Evolutionary conservation across 2,888 invertebrate genomes (phyloP).

Genomic region (Rhorus exstirpatorius): DNA sequence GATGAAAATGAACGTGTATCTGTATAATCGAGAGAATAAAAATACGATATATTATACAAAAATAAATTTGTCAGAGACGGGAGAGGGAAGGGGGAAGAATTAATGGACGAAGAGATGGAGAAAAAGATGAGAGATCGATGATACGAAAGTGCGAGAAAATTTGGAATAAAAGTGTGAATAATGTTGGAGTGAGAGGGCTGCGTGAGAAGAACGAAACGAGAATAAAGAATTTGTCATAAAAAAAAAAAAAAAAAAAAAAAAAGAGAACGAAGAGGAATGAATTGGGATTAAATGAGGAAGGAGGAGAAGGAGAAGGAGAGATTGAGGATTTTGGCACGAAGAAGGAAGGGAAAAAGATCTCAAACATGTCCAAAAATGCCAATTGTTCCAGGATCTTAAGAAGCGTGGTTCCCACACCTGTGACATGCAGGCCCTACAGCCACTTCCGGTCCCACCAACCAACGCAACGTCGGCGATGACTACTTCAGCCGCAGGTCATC

Average conservation of each 20-base stretch:
- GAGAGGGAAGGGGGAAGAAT: constrained; percentile 12
- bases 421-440: constrained; percentile 86
- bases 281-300: constrained; percentile 41
- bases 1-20: background rate
- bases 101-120: constrained; percentile 13
- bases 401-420: constrained; percentile 86
- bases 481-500: constrained; percentile 81
- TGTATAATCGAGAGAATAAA: constrained; percentile 11
- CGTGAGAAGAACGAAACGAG: constrained; percentile 16
- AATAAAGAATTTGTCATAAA: constrained; percentile 27
- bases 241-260: constrained; percentile 26
- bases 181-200: constrained; percentile 23
- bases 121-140: constrained; percentile 26
- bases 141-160: constrained; percentile 6
- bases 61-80: background rate
- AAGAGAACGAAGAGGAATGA: constrained; percentile 44
- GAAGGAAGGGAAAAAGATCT: constrained; percentile 71
- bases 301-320: constrained; percentile 37
- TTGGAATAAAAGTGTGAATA: constrained; percentile 20
- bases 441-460: constrained; percentile 83
- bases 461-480: constrained; percentile 83
- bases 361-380: constrained; percentile 81
- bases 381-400: constrained; percentile 86
- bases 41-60: background rate
- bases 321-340: constrained; percentile 33